These are phyloP conservation scores for Synodontis membranacea DNA, from an alignment of 2,113 vertebrate species.

Conservation along the genomic window DNA sequence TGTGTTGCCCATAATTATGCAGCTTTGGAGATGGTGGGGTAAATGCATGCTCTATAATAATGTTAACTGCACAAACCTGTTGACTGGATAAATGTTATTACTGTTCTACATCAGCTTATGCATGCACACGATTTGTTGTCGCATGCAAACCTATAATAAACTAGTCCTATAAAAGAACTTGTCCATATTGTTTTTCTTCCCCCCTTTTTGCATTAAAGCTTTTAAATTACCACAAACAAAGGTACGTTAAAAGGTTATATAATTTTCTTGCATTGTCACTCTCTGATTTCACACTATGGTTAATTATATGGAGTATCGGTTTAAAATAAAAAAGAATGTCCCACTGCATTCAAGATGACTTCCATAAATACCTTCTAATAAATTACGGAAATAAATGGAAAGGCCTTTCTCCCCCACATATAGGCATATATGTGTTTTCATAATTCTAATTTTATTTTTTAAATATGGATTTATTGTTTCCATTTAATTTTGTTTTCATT, in stretches of 20 bases:
- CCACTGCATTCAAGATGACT: neutral
- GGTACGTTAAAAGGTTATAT: neutral
- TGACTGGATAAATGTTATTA: constrained; percentile 48
- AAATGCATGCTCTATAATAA: constrained; percentile 51
- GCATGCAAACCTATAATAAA: constrained; percentile 55
- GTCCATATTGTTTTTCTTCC: neutral
- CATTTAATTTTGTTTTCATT: neutral
- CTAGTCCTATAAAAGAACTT: constrained; percentile 16
- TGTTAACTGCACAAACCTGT: constrained; percentile 40
- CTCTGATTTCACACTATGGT: neutral
- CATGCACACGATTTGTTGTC: constrained; percentile 48
- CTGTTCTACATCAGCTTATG: constrained; percentile 53
- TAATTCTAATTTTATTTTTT: too few relatives aligned
- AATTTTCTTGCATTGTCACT: neutral
- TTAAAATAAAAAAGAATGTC: neutral
- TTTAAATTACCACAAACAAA: neutral
- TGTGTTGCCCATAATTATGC: constrained; percentile 23
- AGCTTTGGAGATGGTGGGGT: constrained; percentile 20
- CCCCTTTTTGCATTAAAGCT: too few relatives aligned
- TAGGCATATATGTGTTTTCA: too few relatives aligned
- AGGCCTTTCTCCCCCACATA: too few relatives aligned
- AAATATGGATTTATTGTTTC: too few relatives aligned
- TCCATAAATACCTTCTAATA: neutral
- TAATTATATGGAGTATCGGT: too few relatives aligned
- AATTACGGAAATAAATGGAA: neutral